phyloP scores from a whole-genome alignment of 1,140 invertebrate genomes.

The Ylistrum balloti region DNA sequence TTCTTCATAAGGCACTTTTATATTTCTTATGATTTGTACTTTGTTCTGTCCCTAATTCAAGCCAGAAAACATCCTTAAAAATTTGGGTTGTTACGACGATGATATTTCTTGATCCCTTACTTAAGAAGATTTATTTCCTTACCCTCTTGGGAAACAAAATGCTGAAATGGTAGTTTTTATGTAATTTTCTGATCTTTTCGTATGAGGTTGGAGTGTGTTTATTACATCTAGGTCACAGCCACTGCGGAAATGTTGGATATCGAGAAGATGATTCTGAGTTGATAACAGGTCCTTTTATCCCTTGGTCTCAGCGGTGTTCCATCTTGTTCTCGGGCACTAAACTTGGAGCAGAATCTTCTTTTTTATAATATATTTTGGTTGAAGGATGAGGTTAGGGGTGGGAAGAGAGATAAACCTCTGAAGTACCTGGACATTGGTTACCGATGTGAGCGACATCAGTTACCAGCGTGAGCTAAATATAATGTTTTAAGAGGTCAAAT shows the following conservation, averaged over 20 bases:
- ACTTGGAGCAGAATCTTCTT: neutral
- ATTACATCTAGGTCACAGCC: neutral
- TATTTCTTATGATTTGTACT: too few species aligned
- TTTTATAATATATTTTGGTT: neutral
- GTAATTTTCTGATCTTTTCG: too few species aligned
- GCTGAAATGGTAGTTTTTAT: too few species aligned
- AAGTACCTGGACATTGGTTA: slow-evolving; percentile 10
- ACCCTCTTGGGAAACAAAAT: too few species aligned
- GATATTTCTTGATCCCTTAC: too few species aligned
- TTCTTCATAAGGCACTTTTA: too few species aligned
- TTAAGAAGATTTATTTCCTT: too few species aligned
- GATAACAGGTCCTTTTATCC: slow-evolving; percentile 18
- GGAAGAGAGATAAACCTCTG: neutral
- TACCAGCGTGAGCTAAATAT: neutral
- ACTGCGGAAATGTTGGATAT: slow-evolving; percentile 33
- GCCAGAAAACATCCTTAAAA: too few species aligned
- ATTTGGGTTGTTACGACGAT: too few species aligned
- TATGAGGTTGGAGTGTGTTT: neutral
- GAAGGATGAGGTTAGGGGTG: neutral
- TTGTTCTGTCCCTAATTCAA: too few species aligned
- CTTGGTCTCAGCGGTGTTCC: slow-evolving; percentile 10
- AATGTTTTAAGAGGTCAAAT: slow-evolving; percentile 6
- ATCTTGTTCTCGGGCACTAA: neutral
- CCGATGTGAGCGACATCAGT: neutral
- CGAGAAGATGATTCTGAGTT: neutral